A percentile compares a stretch with the other conserved stretches of the same genome.
Conservation (phyloP, 2,888 invertebrate species). For the Calliopum simillimum region DNA sequence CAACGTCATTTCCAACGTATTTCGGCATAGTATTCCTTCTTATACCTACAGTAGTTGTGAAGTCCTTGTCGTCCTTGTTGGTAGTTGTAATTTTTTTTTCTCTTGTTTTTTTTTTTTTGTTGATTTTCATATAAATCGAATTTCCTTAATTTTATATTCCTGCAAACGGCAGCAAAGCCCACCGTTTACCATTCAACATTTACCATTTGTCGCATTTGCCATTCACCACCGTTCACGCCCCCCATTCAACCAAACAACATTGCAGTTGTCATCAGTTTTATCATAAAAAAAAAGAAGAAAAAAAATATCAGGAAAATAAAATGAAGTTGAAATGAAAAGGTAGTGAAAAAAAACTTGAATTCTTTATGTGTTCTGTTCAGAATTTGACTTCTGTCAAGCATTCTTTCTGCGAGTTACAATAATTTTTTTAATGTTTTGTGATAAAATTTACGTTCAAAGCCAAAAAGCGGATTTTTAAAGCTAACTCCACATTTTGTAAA, state of each 20-base stretch:
- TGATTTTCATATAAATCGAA: conserved; percentile 57
- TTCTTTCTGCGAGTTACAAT: no score
- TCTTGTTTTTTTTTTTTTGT: conserved; percentile 32
- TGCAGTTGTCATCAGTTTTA: background rate
- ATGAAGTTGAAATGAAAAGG: no score
- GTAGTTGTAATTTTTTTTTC: conserved; percentile 36
- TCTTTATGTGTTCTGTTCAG: no score
- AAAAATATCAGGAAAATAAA: no score
- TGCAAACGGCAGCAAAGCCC: conserved; percentile 40
- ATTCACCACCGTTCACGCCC: background rate
- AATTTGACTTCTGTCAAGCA: no score
- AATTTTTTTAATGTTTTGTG: no score
- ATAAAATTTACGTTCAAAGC: no score
- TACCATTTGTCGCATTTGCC: conserved; percentile 3
- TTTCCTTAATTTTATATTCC: conserved; percentile 56
- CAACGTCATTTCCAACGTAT: conserved; percentile 26
- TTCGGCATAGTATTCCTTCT: background rate
- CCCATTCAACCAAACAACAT: background rate
- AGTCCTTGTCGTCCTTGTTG: conserved; percentile 9
- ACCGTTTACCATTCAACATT: conserved; percentile 24
- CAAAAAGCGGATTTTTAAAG: no score
- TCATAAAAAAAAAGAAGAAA: no score
- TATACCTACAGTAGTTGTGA: background rate
- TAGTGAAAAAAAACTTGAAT: no score
- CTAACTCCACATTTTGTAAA: no score